Evolutionary conservation across 2,113 vertebrate species (phyloP), one percentile per base, ranked within the genome.

Genomic region (Pheucticus melanocephalus): DNA sequence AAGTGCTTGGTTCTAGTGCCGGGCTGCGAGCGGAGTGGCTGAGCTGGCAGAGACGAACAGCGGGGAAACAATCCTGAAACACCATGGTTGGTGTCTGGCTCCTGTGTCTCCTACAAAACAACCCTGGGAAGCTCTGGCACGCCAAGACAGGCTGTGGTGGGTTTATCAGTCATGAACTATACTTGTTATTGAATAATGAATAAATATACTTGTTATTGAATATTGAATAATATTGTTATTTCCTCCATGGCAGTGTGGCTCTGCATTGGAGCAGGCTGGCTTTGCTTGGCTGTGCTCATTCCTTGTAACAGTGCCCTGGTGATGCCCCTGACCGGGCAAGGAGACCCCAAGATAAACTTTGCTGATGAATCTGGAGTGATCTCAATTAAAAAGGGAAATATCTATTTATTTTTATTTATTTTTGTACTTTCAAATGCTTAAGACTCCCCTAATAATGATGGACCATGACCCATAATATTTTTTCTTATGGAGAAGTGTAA

Each of bases 201-300:
- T n/a, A n/a, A n/a, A n/a, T 0, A 0, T 9, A 10, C 72, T 44
- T 79, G 16, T 65, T 23, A 23, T 8, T 39, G 69, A 51, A 20
- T 39, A 20, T n/a, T n/a, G n/a, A n/a, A n/a, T n/a, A n/a, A n/a
- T n/a, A n/a, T n/a, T n/a, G n/a, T n/a, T n/a, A n/a, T n/a, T 8
- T 3, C 3, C 5, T 25, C 15, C 0, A 0, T 5, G 12, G 45
- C 2, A 0, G 7, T 39, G 30, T n/a, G 69, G 53, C 37, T 71
- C 8, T 1, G 1, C 12, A 13, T 25, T 7, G 1, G 33, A 63
- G 20, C 2, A 16, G 39, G n/a, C 14, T 91, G 66, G 13, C 54
- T 86, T 77, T 0, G 2, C 28, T 39, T 20, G 19, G 16, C 31
- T 59, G 53, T 54, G 33, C 40, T 53, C 61, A 2, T 33, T 66